Evolutionary conservation across 2,113 vertebrate genomes (phyloP).

Genomic region (Scomber colias): DNA sequence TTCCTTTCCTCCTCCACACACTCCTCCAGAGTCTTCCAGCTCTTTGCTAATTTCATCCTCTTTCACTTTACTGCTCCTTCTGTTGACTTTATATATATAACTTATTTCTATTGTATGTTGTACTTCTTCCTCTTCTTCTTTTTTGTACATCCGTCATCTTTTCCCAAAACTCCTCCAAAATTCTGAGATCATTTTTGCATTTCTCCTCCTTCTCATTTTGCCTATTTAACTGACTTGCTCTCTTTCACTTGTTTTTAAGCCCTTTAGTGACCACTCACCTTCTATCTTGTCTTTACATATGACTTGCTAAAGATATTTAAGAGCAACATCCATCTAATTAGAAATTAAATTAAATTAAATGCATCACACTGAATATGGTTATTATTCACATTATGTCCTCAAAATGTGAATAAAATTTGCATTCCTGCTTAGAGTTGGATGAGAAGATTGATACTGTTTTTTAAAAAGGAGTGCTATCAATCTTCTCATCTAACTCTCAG

Average conservation of each 20-base stretch:
- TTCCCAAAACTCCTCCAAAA: not conserved
- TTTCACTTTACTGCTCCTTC: not conserved
- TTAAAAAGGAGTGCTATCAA: not conserved
- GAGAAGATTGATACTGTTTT: no score
- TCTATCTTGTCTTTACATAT: not conserved
- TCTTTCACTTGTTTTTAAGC: not conserved
- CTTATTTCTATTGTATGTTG: not conserved
- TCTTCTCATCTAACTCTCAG: not conserved
- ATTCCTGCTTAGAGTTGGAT: not conserved
- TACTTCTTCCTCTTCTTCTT: no score
- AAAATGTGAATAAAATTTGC: not conserved
- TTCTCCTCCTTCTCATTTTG: not conserved
- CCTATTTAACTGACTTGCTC: no score
- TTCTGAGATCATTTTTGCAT: not conserved
- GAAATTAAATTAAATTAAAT: not conserved
- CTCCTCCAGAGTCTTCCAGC: not conserved
- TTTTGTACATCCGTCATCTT: not conserved
- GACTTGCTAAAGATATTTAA: not conserved
- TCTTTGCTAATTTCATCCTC: conserved; percentile 11
- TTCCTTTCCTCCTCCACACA: conserved; percentile 31
- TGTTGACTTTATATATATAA: not conserved
- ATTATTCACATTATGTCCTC: not conserved
- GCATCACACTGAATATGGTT: not conserved
- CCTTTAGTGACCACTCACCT: not conserved
- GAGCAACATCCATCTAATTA: not conserved